Evolutionary conservation across 2,888 invertebrate genomes (phyloP), one percentile per base, ranked within the genome.

Genomic region (Conchocele bisecta): DNA sequence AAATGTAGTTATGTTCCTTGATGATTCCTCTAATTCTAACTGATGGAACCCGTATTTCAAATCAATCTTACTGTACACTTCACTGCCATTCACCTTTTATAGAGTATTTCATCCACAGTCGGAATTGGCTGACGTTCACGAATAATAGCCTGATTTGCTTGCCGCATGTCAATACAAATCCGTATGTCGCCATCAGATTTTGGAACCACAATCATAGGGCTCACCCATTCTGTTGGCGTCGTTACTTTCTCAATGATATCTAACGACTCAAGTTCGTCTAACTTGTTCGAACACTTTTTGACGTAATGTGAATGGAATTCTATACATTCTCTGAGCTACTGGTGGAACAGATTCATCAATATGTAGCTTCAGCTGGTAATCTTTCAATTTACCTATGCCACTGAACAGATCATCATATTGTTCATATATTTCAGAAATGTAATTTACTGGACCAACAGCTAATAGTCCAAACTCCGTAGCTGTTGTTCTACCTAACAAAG

Each of bases 1-100:
- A 44, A 78, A 78, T 29, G 75, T 72, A 22, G 78, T 77, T 28
- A 78, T 77, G 20, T 61, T 56, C 11, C 72, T n/a, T n/a, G n/a
- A n/a, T n/a, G n/a, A n/a, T n/a, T n/a, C n/a, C n/a, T n/a, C n/a
- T n/a, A n/a, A n/a, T n/a, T n/a, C n/a, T n/a, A n/a, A n/a, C n/a
- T n/a, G n/a, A n/a, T n/a, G n/a, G n/a, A n/a, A n/a, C n/a, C n/a
- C n/a, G n/a, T n/a, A n/a, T n/a, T n/a, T n/a, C n/a, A n/a, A n/a
- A n/a, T n/a, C n/a, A n/a, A n/a, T n/a, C n/a, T n/a, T n/a, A n/a
- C n/a, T n/a, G n/a, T n/a, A n/a, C n/a, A n/a, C n/a, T n/a, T n/a
- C n/a, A n/a, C n/a, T n/a, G 3, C 58, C 37, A 39, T 75, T 77
- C 50, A 77, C 4, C 33, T 75, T 70, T 33, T 60, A 56, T n/a